A percentile compares a stretch with the other conserved stretches of the same genome.
phyloP scores from a whole-genome alignment of 1,140 invertebrate species.

The Gonatopus flavifemur region DNA sequence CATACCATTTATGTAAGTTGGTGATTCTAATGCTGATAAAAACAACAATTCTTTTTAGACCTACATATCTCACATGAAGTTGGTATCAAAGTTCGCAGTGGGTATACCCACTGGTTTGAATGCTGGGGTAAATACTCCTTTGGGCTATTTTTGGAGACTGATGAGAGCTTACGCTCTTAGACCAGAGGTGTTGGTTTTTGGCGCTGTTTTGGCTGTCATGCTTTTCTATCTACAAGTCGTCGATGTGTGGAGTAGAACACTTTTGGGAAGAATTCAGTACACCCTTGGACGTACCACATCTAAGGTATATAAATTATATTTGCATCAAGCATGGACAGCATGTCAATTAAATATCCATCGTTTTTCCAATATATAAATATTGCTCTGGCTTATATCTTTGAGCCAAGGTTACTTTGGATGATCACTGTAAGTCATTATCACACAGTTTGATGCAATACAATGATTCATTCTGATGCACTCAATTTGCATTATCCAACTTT shows the following conservation, averaged over 20 bases:
- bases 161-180: slow-evolving; percentile 73
- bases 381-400: too few species aligned
- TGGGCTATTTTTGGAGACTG: slow-evolving; percentile 71
- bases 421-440: too few species aligned
- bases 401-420: too few species aligned
- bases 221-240: slow-evolving; percentile 77
- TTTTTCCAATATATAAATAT: too few species aligned
- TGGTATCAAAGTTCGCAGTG: slow-evolving; percentile 75
- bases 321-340: too few species aligned
- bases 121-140: slow-evolving; percentile 58
- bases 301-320: slow-evolving; percentile 42
- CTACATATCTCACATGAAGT: slow-evolving; percentile 79
- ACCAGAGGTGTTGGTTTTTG: slow-evolving; percentile 72
- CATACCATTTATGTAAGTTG: background rate
- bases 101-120: slow-evolving; percentile 66
- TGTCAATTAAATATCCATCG: too few species aligned
- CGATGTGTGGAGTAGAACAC: slow-evolving; percentile 74
- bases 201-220: slow-evolving; percentile 67
- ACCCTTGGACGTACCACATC: slow-evolving; percentile 64
- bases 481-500: too few species aligned
- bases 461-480: too few species aligned
- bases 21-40: background rate
- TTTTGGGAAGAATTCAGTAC: slow-evolving; percentile 72
- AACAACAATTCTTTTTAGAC: slow-evolving; percentile 52
- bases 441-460: too few species aligned